These are phyloP conservation scores for Notodonta ziczac DNA, from an alignment of 2,888 invertebrate species.

Conservation along the genomic window DNA sequence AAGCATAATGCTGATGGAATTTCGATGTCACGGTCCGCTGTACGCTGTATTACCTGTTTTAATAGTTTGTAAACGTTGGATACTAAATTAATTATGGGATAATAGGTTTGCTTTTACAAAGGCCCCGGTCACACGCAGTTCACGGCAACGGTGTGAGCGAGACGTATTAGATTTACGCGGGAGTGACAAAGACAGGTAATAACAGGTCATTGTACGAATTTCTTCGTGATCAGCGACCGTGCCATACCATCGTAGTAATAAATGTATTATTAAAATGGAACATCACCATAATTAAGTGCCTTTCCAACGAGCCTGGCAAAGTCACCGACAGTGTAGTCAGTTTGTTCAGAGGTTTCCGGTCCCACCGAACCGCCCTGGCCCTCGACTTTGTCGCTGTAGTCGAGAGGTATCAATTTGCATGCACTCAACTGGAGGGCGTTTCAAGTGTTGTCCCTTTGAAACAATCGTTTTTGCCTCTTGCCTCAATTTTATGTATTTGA, in stretches of 20 bases:
- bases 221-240: too few species aligned
- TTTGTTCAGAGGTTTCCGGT: constrained; percentile 5
- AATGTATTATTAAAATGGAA: background rate
- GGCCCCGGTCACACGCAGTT: too few species aligned
- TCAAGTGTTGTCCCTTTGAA: constrained; percentile 73
- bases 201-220: too few species aligned
- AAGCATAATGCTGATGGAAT: constrained; percentile 72
- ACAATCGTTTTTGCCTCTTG: constrained; percentile 66
- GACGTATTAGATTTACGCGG: too few species aligned
- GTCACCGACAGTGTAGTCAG: background rate
- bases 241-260: too few species aligned
- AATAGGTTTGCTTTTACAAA: constrained; percentile 14
- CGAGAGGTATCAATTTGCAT: constrained; percentile 78
- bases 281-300: background rate
- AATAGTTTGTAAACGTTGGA: constrained; percentile 24
- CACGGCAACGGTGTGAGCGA: too few species aligned
- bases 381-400: constrained; percentile 58
- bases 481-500: constrained; percentile 45
- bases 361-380: constrained; percentile 19
- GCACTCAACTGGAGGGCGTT: constrained; percentile 60
- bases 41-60: constrained; percentile 15
- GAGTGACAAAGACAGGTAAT: too few species aligned
- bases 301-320: constrained; percentile 1
- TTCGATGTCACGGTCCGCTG: constrained; percentile 58
- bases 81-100: constrained; percentile 20